Base-by-base conservation (phyloP, 2,888 invertebrate genomes). In the Drosophila mettleri region DNA sequence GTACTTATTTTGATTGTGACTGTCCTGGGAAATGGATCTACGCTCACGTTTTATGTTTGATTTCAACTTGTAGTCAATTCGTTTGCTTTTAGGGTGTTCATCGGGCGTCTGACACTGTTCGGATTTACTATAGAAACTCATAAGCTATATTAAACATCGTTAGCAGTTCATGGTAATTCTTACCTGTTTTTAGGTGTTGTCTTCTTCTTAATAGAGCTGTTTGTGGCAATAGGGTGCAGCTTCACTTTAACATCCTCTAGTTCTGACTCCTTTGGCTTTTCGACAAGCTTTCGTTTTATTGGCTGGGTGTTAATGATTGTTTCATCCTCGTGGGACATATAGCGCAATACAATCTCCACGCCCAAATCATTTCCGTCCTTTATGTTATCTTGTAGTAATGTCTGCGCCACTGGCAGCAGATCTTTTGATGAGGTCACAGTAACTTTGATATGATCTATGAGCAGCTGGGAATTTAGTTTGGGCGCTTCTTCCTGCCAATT, bases 371-470 rank as follows among this genome's bases (percentile, higher is more conserved):
- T 33, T 3, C 18, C 22, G 1, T 16, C 6, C 20, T 43, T 3
- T 3, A 24, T 33, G 0, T 14, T 18, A 1, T 52, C 36, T 2
- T 54, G 53, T 12, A 84, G 9, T 2, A 76, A 39, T 7, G 22
- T 31, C 8, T 43, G 20, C 6, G 60, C 22, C 1, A 34, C 14
- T 4, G 52, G 18, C 29, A 66, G 22, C 24, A 55, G 33, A 2
- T 69, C 20, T 2, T 53, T 22, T 2, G 38, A 53, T n/a, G 71
- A 46, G 8, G 49, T 52, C n/a, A 86, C 24, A 1, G 33, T 48
- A 0, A 88, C 63, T 20, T 58, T 59, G 1, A 88, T 77, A 45
- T 82, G 63, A 20, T 88, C 80, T 33, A 82, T 61, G 5, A 67
- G 10, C 31, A 83, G 20, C 36, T 80, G 63, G 0, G 36, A 36